Evolutionary conservation across 2,113 vertebrate genomes (phyloP), one percentile per base, ranked within the genome.

Genomic region (Solea solea): DNA sequence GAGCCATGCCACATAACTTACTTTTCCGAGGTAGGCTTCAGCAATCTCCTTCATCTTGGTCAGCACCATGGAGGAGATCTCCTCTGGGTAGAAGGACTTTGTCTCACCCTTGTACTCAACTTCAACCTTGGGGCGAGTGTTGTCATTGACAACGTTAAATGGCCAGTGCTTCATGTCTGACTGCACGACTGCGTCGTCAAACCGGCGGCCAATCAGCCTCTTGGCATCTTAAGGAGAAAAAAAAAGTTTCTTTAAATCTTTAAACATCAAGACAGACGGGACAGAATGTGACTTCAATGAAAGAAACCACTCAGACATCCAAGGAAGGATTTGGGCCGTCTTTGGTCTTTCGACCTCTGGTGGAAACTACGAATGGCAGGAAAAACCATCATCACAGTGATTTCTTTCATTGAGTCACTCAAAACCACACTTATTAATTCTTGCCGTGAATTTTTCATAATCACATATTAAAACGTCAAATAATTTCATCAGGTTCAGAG

Each of bases 91-190:
- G 81, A 95, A 95, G n/a, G 58, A 64, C 58, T 95, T 94, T 0
- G 50, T 4, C 66, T 95, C 94, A 15, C 92, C 94, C 71, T 94
- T 94, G 87, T 94, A 94, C 9, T 95, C 94, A 11, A 95, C 94
- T 72, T 94, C 84, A 27, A 93, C 91, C 55, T 94, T 95, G 5
- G 94, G 94, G 11, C 92, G 91, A 5, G 72, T 87, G 69, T 72
- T 90, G 55, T 94, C 93, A 59, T 90, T 93, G 73, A 94, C 74
- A 2, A 95, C 94, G 14, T 69, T 69, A 28, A 95, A 95, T 2
- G 94, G 94, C 94, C 94, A 95, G 86, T 94, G 92, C 72, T 95
- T 95, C 94, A 95, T 94, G 42, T 95, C 94, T 0, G 94, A 92
- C 75, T 95, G 94, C 4, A 95, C 94, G 68, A 94, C 91, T 0